phyloP scores from a whole-genome alignment of 2,113 vertebrate genomes.

The Vidua macroura region DNA sequence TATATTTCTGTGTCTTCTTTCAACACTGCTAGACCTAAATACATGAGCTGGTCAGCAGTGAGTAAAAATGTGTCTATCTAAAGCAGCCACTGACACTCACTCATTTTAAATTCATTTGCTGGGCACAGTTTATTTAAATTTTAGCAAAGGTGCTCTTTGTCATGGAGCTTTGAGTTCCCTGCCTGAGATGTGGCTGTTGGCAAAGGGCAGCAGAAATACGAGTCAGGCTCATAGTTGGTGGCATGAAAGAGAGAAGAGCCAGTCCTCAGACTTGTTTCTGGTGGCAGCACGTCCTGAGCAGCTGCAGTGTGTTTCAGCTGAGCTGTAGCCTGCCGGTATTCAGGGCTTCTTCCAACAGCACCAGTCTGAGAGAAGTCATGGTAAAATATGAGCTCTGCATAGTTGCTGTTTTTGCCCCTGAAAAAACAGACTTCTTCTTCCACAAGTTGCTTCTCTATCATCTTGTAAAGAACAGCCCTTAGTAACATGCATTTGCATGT shows the following conservation, averaged over 20 bases:
- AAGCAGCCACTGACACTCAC: neutral
- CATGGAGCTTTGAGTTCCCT: neutral
- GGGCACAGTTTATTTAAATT: neutral
- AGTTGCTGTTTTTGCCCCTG: neutral
- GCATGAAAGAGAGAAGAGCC: slow-evolving; percentile 7
- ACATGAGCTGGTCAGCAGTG: neutral
- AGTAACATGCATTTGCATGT: neutral
- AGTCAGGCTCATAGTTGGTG: neutral
- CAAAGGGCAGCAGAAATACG: neutral
- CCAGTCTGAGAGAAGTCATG: neutral
- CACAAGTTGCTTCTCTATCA: neutral
- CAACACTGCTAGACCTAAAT: neutral
- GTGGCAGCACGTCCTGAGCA: slow-evolving; percentile 16
- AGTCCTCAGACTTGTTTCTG: slow-evolving; percentile 15
- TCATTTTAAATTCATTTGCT: neutral
- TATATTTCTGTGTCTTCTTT: neutral
- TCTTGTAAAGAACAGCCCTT: neutral
- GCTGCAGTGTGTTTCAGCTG: slow-evolving; percentile 27
- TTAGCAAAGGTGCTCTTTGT: neutral
- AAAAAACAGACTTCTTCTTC: neutral
- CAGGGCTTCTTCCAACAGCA: neutral
- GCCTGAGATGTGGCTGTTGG: neutral
- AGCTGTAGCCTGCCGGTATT: neutral
- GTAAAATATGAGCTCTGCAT: neutral
- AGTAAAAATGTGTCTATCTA: neutral